phyloP scores from a whole-genome alignment of 2,888 invertebrate genomes.

The Sesamia inferens region DNA sequence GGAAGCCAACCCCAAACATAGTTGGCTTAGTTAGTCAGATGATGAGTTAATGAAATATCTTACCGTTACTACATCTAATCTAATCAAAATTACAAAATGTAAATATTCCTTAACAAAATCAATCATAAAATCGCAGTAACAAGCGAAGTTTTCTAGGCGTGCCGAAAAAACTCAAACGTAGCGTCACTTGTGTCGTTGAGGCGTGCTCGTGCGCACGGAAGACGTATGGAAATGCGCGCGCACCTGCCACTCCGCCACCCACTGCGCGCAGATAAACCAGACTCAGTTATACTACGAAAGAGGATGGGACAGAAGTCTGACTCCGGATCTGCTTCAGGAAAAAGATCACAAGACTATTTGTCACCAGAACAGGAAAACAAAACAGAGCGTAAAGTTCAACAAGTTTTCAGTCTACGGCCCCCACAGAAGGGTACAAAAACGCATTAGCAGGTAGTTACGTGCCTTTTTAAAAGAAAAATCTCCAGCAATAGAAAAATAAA shows the following conservation, averaged over 20 bases:
- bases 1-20: no score
- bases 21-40: no score
- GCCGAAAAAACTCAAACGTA: slow-evolving; percentile 47
- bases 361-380: background rate
- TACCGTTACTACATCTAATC: background rate
- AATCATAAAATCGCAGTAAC: slow-evolving; percentile 24
- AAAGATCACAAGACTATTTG: background rate
- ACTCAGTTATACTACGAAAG: slow-evolving; percentile 25
- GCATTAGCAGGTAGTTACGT: background rate
- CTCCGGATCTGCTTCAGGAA: background rate
- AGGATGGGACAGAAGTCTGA: slow-evolving; percentile 22
- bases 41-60: background rate
- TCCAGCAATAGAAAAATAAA: background rate
- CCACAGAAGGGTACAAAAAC: background rate
- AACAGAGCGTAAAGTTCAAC: background rate
- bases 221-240: slow-evolving; percentile 68
- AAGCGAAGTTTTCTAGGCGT: slow-evolving; percentile 26
- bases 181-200: slow-evolving; percentile 29
- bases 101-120: slow-evolving; percentile 5
- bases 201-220: slow-evolving; percentile 58
- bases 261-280: slow-evolving; percentile 63
- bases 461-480: no score
- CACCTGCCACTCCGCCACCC: slow-evolving; percentile 68
- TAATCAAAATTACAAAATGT: background rate
- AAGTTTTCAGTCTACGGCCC: background rate